Base-by-base conservation (phyloP, 2,113 vertebrate species). In the Pionites leucogaster region DNA sequence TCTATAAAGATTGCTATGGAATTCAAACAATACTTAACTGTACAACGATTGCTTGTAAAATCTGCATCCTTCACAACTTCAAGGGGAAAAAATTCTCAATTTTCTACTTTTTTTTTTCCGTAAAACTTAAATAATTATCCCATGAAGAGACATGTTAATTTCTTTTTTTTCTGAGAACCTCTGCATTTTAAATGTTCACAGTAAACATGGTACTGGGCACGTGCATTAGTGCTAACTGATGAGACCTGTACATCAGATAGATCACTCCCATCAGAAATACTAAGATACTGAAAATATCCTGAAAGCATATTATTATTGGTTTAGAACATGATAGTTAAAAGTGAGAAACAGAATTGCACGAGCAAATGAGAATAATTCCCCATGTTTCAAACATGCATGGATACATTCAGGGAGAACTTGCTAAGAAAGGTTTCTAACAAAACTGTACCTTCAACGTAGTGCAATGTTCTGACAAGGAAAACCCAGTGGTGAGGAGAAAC, bases 1-100 rank as follows among this genome's bases (percentile, higher is more conserved):
- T 84, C 84, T 70, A 52, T 76, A 80, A 94, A 95, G 37, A 94
- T 24, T 71, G 28, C 67, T 93, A 59, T 13, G 28, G 62, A 96
- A 93, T 82, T 97, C 86, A 96, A 95, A 95, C 72, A 68, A 92
- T 46, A 96, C 53, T 88, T 42, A 96, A 86, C 27, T 94, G 62
- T 23, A 57, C 18, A 95, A 93, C 82, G 16, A 53, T 46, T 62
- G 52, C 37, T 71, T 70, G 49, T 63, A 55, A 93, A n/a, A 4
- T 82, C 69, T 86, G 28, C 49, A 91, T 95, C 93, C 55, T 91
- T 94, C 70, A 74, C 33, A 94, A 68, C 17, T 39, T 67, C 70
- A 83, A 94, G 65, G 17, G 41, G 46, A 70, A 90, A 96, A 72
- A 14, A 46, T 1, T 6, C 33, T 31, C 16, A 69, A 14, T 28